Evolutionary conservation across 2,113 vertebrate species (phyloP).

Genomic region (Passerina amoena): DNA sequence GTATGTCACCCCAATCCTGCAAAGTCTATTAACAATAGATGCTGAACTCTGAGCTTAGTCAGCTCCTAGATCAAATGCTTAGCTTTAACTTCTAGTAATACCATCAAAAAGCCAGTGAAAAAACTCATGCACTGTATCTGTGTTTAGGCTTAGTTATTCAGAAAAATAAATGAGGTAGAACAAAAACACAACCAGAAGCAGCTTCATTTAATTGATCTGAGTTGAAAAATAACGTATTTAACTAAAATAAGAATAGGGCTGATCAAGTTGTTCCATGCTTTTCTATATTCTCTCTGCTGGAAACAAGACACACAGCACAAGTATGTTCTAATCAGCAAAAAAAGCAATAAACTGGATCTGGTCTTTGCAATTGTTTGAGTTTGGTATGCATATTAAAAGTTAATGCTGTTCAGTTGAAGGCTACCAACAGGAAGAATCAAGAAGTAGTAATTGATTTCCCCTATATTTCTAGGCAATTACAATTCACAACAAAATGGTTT

Average conservation of each 20-base stretch:
- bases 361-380: not conserved
- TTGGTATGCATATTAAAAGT: not conserved
- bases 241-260: not conserved
- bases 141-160: not conserved
- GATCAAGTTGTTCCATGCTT: not conserved
- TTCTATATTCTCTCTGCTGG: not conserved
- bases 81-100: not conserved
- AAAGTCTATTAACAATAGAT: not conserved
- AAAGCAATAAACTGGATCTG: not conserved
- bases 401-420: not conserved
- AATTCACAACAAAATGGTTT: not conserved
- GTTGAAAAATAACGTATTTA: not conserved
- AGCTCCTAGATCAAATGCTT: not conserved
- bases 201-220: not conserved
- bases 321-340: not conserved
- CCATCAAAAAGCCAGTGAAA: not conserved
- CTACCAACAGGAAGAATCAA: not conserved
- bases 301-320: not conserved
- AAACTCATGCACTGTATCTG: not conserved
- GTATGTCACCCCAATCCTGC: not conserved
- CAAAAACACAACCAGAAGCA: not conserved
- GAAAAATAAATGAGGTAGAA: not conserved
- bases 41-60: not conserved
- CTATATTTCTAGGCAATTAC: not conserved
- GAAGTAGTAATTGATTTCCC: not conserved